Conservation (phyloP, 2,797 vertebrate species). For the Geotrypetes seraphini region DNA sequence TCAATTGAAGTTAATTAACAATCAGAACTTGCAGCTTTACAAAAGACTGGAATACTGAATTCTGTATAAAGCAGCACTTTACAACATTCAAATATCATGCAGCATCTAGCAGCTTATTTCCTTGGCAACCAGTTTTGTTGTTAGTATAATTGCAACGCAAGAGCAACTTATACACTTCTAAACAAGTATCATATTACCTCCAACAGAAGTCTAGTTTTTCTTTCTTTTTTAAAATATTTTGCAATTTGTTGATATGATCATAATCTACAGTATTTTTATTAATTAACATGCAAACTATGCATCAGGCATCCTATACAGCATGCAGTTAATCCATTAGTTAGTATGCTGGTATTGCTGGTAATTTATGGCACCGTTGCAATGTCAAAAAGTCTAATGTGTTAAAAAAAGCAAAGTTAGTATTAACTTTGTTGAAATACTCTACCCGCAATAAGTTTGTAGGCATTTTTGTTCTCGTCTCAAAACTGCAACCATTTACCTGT, state of each 20-base stretch:
- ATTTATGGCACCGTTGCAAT: background rate
- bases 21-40: constrained; percentile 21
- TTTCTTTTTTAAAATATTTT: no score
- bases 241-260: no score
- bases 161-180: constrained; percentile 13
- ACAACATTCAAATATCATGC: constrained; percentile 28
- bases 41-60: constrained; percentile 25
- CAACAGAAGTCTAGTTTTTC: no score
- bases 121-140: constrained; percentile 32
- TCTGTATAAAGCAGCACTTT: constrained; percentile 11
- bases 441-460: constrained; percentile 69
- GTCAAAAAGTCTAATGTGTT: constrained; percentile 13
- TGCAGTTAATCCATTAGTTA: no score
- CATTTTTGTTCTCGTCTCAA: constrained; percentile 53
- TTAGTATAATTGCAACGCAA: constrained; percentile 29
- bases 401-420: constrained; percentile 38
- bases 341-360: constrained; percentile 19
- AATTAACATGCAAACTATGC: no score
- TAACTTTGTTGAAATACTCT: constrained; percentile 62
- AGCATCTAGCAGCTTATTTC: constrained; percentile 21
- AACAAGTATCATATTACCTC: no score
- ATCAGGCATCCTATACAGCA: no score
- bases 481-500: constrained; percentile 85
- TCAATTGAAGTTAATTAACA: constrained; percentile 44
- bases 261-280: no score